A percentile compares a stretch with the other conserved stretches of the same genome.
phyloP scores from a whole-genome alignment of 2,888 invertebrate species.

The Harmothoe impar region DNA sequence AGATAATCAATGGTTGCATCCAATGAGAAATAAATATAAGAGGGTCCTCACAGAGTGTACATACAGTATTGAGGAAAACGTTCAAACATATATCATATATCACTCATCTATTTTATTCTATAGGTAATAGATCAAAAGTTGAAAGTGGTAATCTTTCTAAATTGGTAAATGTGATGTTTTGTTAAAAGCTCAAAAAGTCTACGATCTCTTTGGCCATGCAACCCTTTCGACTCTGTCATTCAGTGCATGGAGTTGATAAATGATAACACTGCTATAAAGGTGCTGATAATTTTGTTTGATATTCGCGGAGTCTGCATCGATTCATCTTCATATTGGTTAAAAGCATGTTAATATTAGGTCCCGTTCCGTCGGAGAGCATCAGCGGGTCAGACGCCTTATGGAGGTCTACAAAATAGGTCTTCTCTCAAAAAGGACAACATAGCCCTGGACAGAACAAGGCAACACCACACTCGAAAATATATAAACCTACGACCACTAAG shows the following conservation, averaged over 20 bases:
- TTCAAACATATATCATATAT: neutral
- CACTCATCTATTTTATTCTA: slow-evolving; percentile 3
- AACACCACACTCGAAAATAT: neutral
- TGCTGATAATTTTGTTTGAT: neutral
- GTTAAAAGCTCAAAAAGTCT: neutral
- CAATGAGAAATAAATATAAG: neutral
- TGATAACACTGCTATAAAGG: neutral
- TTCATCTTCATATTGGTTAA: neutral
- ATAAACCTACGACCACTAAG: slow-evolving; percentile 14
- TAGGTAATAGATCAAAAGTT: neutral
- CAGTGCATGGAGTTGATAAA: neutral
- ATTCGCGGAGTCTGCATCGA: neutral
- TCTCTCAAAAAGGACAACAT: slow-evolving; percentile 47
- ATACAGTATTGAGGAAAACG: neutral
- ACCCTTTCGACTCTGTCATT: neutral
- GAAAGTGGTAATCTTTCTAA: neutral
- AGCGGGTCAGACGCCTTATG: slow-evolving; percentile 55
- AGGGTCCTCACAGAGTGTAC: neutral
- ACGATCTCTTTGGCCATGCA: neutral
- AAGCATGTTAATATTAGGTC: neutral
- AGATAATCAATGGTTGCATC: neutral
- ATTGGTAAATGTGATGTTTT: neutral
- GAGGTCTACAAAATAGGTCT: neutral
- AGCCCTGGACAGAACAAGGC: slow-evolving; percentile 14
- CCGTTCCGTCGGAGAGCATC: slow-evolving; percentile 50